Evolutionary conservation across 2,888 invertebrate species (phyloP).

Genomic region (Uloborus plumipes): DNA sequence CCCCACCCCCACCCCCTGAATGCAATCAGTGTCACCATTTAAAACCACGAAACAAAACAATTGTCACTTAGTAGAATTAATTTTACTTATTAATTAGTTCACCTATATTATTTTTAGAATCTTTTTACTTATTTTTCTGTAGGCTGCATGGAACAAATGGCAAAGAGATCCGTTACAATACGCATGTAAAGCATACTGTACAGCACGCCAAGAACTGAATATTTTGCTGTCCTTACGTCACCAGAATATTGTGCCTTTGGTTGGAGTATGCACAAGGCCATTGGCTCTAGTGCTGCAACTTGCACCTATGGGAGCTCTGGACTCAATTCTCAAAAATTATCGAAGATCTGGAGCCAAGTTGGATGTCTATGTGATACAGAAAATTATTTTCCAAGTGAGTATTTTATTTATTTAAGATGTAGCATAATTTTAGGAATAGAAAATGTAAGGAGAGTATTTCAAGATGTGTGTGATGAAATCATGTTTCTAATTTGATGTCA

Average conservation of each 20-base stretch:
- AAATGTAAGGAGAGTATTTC: too few relatives aligned
- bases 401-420: background rate
- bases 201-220: conserved; percentile 92
- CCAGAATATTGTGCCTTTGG: conserved; percentile 90
- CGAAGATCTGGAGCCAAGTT: conserved; percentile 86
- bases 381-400: conserved; percentile 83
- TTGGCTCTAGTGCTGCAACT: conserved; percentile 88
- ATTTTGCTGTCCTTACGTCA: conserved; percentile 88
- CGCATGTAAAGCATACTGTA: conserved; percentile 96
- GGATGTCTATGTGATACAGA: conserved; percentile 84
- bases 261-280: conserved; percentile 91
- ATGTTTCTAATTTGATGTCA: too few relatives aligned
- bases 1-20: too few relatives aligned
- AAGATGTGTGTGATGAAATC: too few relatives aligned
- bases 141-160: conserved; percentile 90
- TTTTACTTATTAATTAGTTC: too few relatives aligned
- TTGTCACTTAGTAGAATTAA: too few relatives aligned
- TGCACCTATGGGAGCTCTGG: conserved; percentile 93
- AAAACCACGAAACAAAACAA: too few relatives aligned
- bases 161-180: conserved; percentile 91
- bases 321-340: conserved; percentile 86
- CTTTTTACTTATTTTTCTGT: conserved; percentile 62
- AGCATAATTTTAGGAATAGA: too few relatives aligned
- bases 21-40: too few relatives aligned
- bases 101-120: too few relatives aligned